Evolutionary conservation across 2,888 invertebrate genomes (phyloP).

Genomic region (Papilio elwesi): DNA sequence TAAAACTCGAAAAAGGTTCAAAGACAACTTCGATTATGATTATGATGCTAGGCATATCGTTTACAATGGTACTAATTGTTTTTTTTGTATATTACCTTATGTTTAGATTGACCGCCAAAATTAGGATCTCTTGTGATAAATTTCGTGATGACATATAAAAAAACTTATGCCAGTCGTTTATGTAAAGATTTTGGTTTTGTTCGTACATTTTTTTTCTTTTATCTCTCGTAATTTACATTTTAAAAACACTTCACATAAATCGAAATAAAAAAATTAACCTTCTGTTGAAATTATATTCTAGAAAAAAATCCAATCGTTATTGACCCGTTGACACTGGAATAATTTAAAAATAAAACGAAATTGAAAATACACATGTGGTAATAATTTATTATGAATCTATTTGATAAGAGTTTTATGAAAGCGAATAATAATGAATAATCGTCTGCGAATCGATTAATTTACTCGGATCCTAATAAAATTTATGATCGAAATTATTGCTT

Average conservation of each 20-base stretch:
- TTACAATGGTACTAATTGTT: no score
- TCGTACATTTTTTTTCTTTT: background rate
- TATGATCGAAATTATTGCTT: conserved; percentile 8
- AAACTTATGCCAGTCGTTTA: no score
- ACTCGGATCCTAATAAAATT: conserved; percentile 24
- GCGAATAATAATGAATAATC: conserved; percentile 8
- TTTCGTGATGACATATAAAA: no score
- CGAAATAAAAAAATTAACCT: conserved; percentile 1
- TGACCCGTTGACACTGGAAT: conserved; percentile 29
- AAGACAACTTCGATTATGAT: no score
- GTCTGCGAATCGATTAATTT: conserved; percentile 2
- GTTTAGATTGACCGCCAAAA: no score
- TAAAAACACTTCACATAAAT: background rate
- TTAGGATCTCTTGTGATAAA: no score
- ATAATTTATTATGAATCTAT: conserved; percentile 17
- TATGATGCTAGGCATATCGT: no score
- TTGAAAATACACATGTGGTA: conserved; percentile 15
- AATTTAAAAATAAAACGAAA: conserved; percentile 7
- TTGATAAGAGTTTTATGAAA: conserved; percentile 23
- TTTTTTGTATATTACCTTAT: no score
- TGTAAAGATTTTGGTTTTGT: no score
- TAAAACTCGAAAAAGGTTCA: no score
- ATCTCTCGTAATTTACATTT: background rate
- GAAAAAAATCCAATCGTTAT: conserved; percentile 19
- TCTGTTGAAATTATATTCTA: conserved; percentile 5